Percentiles rank a stretch among this genome's conserved stretches.
Conservation (phyloP, 2,113 vertebrate species). For the Chloroceryle aenea region DNA sequence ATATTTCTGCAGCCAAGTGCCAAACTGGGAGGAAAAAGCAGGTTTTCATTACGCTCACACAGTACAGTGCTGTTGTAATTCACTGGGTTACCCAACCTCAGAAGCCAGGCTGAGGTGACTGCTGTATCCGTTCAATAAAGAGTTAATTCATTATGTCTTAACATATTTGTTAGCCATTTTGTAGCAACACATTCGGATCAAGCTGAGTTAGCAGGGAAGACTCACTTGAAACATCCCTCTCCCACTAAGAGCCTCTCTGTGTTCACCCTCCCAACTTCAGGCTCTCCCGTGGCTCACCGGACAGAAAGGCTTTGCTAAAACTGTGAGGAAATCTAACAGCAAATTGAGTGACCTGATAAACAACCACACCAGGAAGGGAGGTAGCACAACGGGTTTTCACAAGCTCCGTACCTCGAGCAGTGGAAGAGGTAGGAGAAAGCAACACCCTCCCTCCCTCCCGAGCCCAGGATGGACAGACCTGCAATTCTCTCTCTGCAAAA, state of each 20-base stretch:
- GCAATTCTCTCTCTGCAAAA: background rate
- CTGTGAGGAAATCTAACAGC: background rate
- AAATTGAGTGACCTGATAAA: accelerated
- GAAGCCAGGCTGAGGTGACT: background rate
- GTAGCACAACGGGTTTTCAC: background rate
- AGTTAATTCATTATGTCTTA: background rate
- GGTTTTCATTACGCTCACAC: background rate
- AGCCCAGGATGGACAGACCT: background rate
- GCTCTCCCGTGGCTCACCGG: accelerated
- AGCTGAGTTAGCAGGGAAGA: background rate
- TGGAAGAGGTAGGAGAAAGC: background rate
- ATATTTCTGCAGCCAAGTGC: background rate
- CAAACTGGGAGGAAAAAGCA: background rate
- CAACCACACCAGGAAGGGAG: background rate
- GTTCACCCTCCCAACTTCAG: background rate
- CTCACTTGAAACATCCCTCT: background rate
- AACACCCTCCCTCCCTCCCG: background rate
- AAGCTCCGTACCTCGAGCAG: background rate
- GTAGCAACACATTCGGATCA: background rate
- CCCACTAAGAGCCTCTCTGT: background rate
- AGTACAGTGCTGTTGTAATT: background rate
- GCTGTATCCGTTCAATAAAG: background rate
- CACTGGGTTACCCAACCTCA: background rate
- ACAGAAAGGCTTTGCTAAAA: background rate
- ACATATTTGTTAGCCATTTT: slow-evolving; percentile 16